Conservation (phyloP, 2,113 vertebrate genomes). For the western clawed frog (Xenopus tropicalis) region UCB_Xtro_10.0 CM004450.2:56746001-56746500, state of each 20-base stretch:
- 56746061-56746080: too few relatives aligned
- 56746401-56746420: not conserved
- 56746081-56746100: too few relatives aligned
- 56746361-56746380: slow-evolving; percentile 12
- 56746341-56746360: slow-evolving; percentile 21
- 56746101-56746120: too few relatives aligned
- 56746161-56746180: not conserved
- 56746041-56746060: too few relatives aligned
- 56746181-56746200: not conserved
- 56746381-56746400: not conserved
- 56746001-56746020: too few relatives aligned
- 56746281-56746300: slow-evolving; percentile 20
- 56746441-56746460: too few relatives aligned
- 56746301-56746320: slow-evolving; percentile 7
- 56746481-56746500: too few relatives aligned
- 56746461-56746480: too few relatives aligned
- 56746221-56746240: not conserved
- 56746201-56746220: too few relatives aligned
- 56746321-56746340: slow-evolving; percentile 12
- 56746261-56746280: not conserved
- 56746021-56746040: too few relatives aligned
- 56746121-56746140: too few relatives aligned
- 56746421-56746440: too few relatives aligned
- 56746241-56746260: not conserved
- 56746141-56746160: not conserved